These are phyloP conservation scores for Sarcophaga carnaria DNA, from an alignment of 2,888 invertebrate genomes.

Conservation along the genomic window DNA sequence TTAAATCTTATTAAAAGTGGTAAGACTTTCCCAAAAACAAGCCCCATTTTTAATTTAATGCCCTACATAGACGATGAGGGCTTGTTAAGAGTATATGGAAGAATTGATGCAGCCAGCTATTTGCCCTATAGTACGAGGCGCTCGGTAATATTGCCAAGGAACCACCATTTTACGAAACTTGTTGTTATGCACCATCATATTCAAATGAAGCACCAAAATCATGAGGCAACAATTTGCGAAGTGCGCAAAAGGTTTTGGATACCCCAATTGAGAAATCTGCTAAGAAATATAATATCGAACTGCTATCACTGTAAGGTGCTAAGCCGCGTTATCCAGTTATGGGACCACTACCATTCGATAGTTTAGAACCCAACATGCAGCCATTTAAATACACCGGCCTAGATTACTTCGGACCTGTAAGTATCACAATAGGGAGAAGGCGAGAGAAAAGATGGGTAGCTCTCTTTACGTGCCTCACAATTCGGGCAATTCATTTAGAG, in stretches of 20 bases:
- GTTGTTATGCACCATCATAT: constrained; percentile 36
- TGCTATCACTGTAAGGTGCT: too few species aligned
- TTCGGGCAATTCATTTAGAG: constrained; percentile 52
- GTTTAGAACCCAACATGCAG: neutral
- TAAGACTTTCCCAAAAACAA: constrained; percentile 7
- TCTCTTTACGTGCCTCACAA: constrained; percentile 54
- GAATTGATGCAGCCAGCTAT: constrained; percentile 60
- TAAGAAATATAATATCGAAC: too few species aligned
- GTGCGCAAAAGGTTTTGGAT: constrained; percentile 28
- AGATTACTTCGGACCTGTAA: constrained; percentile 65
- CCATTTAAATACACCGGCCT: constrained; percentile 47
- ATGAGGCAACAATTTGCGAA: constrained; percentile 54
- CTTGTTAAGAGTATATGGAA: constrained; percentile 41
- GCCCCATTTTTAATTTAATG: neutral
- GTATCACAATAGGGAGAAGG: constrained; percentile 47
- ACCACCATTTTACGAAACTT: constrained; percentile 50
- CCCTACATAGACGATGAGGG: constrained; percentile 33
- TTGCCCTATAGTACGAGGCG: constrained; percentile 54
- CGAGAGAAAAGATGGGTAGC: constrained; percentile 56
- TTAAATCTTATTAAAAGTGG: constrained; percentile 1
- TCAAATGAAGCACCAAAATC: constrained; percentile 57
- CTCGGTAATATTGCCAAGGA: constrained; percentile 52
- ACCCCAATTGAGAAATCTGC: constrained; percentile 8
- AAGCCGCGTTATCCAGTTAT: constrained; percentile 12
- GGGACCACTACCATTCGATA: constrained; percentile 22